phyloP scores from a whole-genome alignment of 2,797 vertebrate species.

The Diglossa cyanea region DNA sequence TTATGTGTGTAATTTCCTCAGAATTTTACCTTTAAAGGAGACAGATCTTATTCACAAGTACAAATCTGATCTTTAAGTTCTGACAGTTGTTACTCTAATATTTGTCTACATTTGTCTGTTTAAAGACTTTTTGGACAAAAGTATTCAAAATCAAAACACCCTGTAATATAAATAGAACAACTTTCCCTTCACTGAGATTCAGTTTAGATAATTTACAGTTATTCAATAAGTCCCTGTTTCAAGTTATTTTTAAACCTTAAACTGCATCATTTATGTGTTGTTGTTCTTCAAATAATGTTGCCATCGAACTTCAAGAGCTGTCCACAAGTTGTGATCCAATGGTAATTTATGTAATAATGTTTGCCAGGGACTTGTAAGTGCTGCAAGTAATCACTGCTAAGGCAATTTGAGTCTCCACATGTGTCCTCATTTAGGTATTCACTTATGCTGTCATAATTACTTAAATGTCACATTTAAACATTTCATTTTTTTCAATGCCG shows the following conservation, averaged over 20 bases:
- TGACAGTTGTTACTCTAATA: background rate
- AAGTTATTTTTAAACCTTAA: background rate
- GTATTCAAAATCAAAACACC: background rate
- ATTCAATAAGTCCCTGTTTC: background rate
- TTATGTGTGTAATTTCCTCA: rapidly evolving
- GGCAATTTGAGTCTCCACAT: background rate
- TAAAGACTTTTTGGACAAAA: background rate
- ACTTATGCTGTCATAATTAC: background rate
- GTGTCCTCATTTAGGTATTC: background rate
- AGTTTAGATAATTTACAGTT: background rate
- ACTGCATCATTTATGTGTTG: background rate
- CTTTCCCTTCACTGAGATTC: background rate
- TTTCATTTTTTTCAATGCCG: background rate
- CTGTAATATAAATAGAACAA: background rate
- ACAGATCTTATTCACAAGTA: background rate
- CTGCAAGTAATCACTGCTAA: background rate
- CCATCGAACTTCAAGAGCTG: background rate
- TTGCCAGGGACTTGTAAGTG: background rate
- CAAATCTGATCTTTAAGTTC: background rate
- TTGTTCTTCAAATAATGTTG: background rate
- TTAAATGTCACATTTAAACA: background rate
- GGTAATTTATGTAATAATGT: background rate
- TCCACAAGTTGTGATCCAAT: background rate
- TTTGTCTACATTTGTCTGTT: background rate
- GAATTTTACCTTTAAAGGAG: background rate